Percentiles rank a stretch among this genome's conserved stretches.
Evolutionary conservation across 2,797 vertebrate species (phyloP).

Genomic region (Hemibagrus guttatus): DNA sequence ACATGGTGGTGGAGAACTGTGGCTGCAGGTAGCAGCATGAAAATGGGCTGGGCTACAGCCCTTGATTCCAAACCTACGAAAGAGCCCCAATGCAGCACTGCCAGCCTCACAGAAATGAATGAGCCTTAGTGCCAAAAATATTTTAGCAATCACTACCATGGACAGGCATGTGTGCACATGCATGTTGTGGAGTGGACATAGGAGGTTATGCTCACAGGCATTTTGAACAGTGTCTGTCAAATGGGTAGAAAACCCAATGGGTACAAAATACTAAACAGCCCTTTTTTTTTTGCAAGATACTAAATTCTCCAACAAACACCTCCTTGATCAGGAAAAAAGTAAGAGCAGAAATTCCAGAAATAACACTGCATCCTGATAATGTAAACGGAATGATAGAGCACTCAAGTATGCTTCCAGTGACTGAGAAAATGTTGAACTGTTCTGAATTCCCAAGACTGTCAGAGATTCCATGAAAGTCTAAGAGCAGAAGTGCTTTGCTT

Average conservation of each 20-base stretch:
- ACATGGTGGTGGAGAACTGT: slow-evolving; percentile 87
- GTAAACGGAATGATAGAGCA: slow-evolving; percentile 50
- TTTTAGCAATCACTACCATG: slow-evolving; percentile 34
- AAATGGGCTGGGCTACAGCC: slow-evolving; percentile 44
- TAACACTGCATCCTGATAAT: slow-evolving; percentile 52
- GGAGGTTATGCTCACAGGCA: slow-evolving; percentile 16
- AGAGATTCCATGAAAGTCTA: slow-evolving; percentile 28
- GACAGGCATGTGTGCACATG: slow-evolving; percentile 37
- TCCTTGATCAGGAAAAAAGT: slow-evolving; percentile 35
- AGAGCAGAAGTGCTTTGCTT: slow-evolving; percentile 37
- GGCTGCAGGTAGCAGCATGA: slow-evolving; percentile 84
- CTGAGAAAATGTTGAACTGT: slow-evolving; percentile 40
- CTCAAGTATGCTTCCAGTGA: slow-evolving; percentile 41
- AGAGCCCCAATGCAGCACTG: slow-evolving; percentile 33
- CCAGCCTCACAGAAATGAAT: slow-evolving; percentile 36
- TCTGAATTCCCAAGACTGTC: slow-evolving; percentile 35
- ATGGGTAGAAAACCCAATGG: slow-evolving; percentile 14
- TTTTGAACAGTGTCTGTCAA: slow-evolving; percentile 42
- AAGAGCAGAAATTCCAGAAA: slow-evolving; percentile 48
- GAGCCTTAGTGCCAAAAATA: slow-evolving; percentile 43
- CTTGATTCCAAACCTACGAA: slow-evolving; percentile 37
- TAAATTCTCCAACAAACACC: slow-evolving; percentile 44
- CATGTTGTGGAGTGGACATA: slow-evolving; percentile 28
- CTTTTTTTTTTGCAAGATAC: slow-evolving; percentile 14
- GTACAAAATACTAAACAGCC: slow-evolving; percentile 13